Percentiles rank a stretch among this genome's conserved stretches.
Conservation (phyloP, 2,113 vertebrate species). For the Scytalopus superciliaris region DNA sequence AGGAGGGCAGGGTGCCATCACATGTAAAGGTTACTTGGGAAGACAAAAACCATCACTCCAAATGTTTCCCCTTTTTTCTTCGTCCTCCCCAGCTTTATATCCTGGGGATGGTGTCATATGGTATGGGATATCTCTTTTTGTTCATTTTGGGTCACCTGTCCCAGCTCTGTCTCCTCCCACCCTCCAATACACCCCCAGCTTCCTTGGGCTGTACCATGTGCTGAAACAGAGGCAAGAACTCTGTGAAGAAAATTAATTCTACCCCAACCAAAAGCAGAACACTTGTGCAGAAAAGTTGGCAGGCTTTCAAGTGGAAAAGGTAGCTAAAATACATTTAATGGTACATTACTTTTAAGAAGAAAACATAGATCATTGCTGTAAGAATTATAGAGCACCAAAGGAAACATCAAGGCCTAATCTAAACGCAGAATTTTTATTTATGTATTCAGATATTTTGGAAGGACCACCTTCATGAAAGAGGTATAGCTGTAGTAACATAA, state of each 20-base stretch:
- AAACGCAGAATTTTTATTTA: background rate
- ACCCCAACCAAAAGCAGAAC: background rate
- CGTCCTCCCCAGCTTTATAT: background rate
- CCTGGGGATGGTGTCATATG: background rate
- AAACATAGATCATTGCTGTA: background rate
- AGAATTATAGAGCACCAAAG: background rate
- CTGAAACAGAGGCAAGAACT: background rate
- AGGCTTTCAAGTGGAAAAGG: background rate
- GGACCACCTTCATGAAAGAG: background rate
- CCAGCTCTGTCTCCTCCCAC: background rate
- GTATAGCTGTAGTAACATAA: background rate
- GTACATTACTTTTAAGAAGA: background rate
- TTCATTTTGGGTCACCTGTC: background rate
- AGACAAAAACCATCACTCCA: fast-evolving
- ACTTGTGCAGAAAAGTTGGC: background rate
- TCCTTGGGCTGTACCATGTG: background rate
- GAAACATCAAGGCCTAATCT: background rate
- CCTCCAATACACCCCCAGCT: background rate
- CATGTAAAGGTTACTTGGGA: background rate
- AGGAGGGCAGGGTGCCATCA: background rate
- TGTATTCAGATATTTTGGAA: background rate
- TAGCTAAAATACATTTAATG: background rate
- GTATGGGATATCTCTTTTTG: background rate
- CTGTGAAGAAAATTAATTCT: background rate
- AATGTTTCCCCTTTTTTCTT: background rate